These are phyloP conservation scores for Zoanthus sansibaricus DNA, from an alignment of 92 coral and sea anemone species.

Conservation along the genomic window DNA sequence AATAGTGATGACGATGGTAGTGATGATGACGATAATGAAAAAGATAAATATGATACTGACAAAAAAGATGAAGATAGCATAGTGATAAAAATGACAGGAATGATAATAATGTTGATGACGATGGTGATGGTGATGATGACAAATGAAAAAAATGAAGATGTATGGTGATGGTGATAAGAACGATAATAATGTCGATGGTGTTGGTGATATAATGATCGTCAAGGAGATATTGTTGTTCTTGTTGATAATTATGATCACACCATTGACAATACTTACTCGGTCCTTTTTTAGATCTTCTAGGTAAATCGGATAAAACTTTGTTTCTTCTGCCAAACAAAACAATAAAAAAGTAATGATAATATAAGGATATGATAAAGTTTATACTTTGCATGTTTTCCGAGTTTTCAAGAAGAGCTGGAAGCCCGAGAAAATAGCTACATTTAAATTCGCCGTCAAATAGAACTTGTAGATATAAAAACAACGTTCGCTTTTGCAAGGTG, in stretches of 20 bases:
- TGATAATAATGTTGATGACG: background rate
- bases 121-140: too few relatives aligned
- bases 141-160: background rate
- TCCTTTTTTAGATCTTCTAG: slow-evolving; percentile 94
- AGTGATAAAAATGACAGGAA: background rate
- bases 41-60: too few relatives aligned
- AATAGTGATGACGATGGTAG: background rate
- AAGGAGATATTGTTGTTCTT: background rate
- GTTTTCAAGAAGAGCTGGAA: background rate
- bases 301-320: slow-evolving; percentile 77
- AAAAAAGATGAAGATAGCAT: background rate
- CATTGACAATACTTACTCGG: slow-evolving; percentile 67
- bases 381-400: background rate
- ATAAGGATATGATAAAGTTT: background rate
- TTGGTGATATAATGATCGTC: background rate
- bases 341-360: background rate
- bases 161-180: background rate
- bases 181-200: background rate
- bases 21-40: background rate
- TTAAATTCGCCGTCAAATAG: too few relatives aligned
- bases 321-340: slow-evolving; percentile 66
- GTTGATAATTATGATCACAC: background rate
- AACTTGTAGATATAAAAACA: too few relatives aligned
- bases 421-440: too few relatives aligned
- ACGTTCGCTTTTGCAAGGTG: too few relatives aligned